A percentile compares a stretch with the other conserved stretches of the same genome.
Evolutionary conservation across 2,113 vertebrate genomes (phyloP).

Genomic region (Orycteropus afer): DNA sequence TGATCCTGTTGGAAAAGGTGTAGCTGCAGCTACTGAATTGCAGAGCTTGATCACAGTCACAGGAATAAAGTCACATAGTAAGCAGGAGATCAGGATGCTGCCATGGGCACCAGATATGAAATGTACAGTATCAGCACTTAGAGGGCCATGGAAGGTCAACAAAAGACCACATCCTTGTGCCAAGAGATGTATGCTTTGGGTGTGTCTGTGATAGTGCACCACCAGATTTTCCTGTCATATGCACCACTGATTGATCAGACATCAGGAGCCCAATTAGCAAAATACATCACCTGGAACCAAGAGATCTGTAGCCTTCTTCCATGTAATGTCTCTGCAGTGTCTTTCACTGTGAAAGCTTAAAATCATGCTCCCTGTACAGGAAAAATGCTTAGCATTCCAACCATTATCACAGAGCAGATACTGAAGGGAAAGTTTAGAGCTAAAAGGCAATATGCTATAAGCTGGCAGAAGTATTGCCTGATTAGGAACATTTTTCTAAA

Average conservation of each 20-base stretch:
- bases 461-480: background rate
- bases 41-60: background rate
- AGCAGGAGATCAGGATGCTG: background rate
- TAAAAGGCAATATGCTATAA: background rate
- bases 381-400: background rate
- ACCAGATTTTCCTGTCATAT: accelerated
- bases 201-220: background rate
- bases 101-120: no score
- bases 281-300: background rate
- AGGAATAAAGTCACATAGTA: background rate
- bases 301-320: background rate
- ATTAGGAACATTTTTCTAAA: background rate
- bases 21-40: accelerated
- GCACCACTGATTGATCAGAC: accelerated
- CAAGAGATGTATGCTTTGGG: no score
- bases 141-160: background rate
- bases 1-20: background rate
- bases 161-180: no score
- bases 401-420: no score
- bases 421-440: background rate
- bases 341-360: no score
- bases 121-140: accelerated
- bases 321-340: accelerated
- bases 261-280: background rate
- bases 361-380: background rate